Evolutionary conservation across 2,113 vertebrate species (phyloP), one percentile per base, ranked within the genome.

Genomic region (Engraulis encrasicolus): DNA sequence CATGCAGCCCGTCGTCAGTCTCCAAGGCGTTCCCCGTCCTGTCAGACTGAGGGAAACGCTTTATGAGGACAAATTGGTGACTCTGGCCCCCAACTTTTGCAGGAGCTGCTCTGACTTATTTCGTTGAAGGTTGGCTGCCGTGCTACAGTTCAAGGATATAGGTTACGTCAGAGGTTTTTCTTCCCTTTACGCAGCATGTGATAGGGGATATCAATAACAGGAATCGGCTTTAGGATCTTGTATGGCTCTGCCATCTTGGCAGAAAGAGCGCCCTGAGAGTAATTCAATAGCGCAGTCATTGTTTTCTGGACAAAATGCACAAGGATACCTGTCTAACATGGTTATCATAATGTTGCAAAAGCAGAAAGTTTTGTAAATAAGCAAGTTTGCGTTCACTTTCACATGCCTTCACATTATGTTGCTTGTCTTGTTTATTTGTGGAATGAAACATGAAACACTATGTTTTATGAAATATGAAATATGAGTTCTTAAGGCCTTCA

Each of bases 31-130:
- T 0, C 31, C 66, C 66, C 31, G 31, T 12, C 66, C 66, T 31
- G 66, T 74, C 66, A 74, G 18, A 12, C 17, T 31, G 31, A 74
- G 27, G 11, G 12, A 74, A 74, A 74, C 31, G 15, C 1, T 34
- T 34, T 74, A 18, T 31, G 66, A 74, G 27, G 58, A 66, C 58
- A 74, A 31, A 74, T 74, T 74, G 23, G 66, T 74, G 66, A 34
- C 66, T 27, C 58, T n/a, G 23, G 27, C 58, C 58, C 58, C 12
- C 66, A 36, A 34, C 66, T 74, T 74, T 34, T 34, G 31, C 27
- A 5, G 66, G 31, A 15, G 27, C 34, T 17, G 23, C 27, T 66
- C 3, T 23, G 9, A 27, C 12, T 27, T 45, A 3, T 45, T 45
- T 45, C 40, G 40, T 66, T 23, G n/a, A 66, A 23, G 58, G 23